Percentiles rank a stretch among this genome's conserved stretches.
These are phyloP conservation scores for Sylvietta virens DNA, from an alignment of 2,113 vertebrate genomes.

Conservation along the genomic window DNA sequence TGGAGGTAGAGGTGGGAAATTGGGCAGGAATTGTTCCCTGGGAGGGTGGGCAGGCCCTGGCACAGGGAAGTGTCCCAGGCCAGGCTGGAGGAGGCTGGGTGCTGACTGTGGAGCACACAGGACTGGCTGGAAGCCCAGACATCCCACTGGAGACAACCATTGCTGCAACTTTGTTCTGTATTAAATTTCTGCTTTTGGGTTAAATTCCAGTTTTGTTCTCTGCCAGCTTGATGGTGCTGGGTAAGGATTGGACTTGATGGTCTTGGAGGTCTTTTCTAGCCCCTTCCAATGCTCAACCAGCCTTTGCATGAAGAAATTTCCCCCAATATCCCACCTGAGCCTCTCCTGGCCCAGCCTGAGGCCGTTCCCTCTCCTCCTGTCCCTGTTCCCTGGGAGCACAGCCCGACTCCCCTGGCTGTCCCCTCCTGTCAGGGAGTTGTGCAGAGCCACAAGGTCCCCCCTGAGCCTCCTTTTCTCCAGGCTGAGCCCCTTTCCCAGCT, in stretches of 20 bases:
- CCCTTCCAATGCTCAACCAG: background rate
- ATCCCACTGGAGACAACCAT: background rate
- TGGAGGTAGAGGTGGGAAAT: background rate
- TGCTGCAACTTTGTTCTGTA: background rate
- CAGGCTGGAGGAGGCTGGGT: background rate
- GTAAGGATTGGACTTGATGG: background rate
- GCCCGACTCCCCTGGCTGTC: background rate
- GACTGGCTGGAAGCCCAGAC: background rate
- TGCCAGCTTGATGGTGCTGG: background rate
- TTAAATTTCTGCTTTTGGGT: background rate
- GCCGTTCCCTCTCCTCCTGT: background rate
- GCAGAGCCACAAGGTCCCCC: background rate
- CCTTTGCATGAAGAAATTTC: background rate
- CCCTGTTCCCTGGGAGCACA: background rate
- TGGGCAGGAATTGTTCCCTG: background rate
- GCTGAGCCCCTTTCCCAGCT: background rate
- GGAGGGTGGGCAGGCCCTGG: fast-evolving
- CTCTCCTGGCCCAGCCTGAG: background rate
- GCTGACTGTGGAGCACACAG: background rate
- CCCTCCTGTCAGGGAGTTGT: background rate
- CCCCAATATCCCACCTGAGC: fast-evolving
- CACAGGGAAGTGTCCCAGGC: background rate
- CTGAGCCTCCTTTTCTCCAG: background rate
- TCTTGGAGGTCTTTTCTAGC: background rate
- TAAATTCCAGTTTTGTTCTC: background rate